phyloP scores from a whole-genome alignment of 1,140 invertebrate genomes.

The Saccostrea echinata region DNA sequence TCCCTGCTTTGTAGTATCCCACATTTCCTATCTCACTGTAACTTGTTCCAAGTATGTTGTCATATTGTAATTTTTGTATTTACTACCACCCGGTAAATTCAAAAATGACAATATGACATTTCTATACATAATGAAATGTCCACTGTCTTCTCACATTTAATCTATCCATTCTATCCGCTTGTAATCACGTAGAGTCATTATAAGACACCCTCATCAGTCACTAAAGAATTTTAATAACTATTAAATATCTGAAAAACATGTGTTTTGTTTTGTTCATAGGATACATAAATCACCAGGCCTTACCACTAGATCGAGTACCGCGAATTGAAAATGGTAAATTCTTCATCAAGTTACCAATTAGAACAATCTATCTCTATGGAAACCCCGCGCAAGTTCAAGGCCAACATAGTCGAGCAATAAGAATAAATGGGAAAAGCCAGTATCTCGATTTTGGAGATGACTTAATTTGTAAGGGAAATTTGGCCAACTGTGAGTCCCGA shows the following conservation, averaged over 20 bases:
- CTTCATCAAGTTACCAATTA: conserved; percentile 53
- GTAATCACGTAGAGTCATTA: neutral
- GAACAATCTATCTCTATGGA: conserved; percentile 64
- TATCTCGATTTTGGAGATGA: conserved; percentile 73
- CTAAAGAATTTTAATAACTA: neutral
- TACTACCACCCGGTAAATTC: too few species aligned
- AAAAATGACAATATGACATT: too few species aligned
- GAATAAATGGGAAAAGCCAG: conserved; percentile 70
- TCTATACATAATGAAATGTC: neutral
- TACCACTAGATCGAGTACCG: conserved; percentile 41
- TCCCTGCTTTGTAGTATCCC: neutral
- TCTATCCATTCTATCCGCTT: neutral
- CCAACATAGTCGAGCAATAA: conserved; percentile 60
- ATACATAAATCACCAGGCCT: conserved; percentile 46
- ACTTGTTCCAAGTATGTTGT: neutral
- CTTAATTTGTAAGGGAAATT: conserved; percentile 71
- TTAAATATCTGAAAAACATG: neutral
- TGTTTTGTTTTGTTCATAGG: conserved; percentile 35
- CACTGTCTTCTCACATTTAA: conserved; percentile 3
- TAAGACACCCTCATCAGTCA: neutral
- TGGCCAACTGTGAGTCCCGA: conserved; percentile 69
- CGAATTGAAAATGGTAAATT: conserved; percentile 45
- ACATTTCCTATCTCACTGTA: conserved; percentile 22
- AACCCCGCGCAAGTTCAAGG: conserved; percentile 60
- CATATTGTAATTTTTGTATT: too few species aligned